Base-by-base conservation (phyloP, 2,113 vertebrate species). In the Proterorhinus semilunaris region DNA sequence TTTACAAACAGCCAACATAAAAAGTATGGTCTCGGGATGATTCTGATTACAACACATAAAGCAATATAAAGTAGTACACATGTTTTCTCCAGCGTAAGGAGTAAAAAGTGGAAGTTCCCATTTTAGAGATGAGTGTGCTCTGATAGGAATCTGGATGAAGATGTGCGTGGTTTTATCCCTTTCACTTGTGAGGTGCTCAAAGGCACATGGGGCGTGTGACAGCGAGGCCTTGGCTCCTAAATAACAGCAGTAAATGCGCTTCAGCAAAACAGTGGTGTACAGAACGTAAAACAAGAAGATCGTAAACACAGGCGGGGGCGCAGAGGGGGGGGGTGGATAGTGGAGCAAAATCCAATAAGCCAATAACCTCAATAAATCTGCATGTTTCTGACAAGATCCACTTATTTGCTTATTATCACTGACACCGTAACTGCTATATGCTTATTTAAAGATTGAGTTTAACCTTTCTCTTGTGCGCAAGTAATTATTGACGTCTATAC, bases 191-290 rank as follows among this genome's bases (percentile, higher is more conserved):
- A 13, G 47, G 62, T 12, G 65, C 67, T 62, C 10, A 47, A 54
- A 49, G 45, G 57, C 62, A 74, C 63, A 10, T 50, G 57, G 53
- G 66, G 70, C 65, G 55, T 69, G 68, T 77, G 74, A 71, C 8
- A n/a, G 69, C 7, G 5, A 47, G 3, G 62, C 49, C 68, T 72
- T 68, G 42, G 68, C 61, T 80, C 77, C 49, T 91, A 91, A 91
- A 89, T 87, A 86, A 88, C 69, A 65, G 76, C 61, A 75, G 83
- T 89, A 90, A 90, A 91, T 68, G 69, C 74, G 77, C 71, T 80
- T 71, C 78, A 66, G 75, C n/a, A 81, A 72, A 79, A 74, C 74
- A 16, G 5, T 3, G 49, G 11, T 51, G 10, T 13, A 7, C n/a
- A 50, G 43, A 5, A 58, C 66, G 57, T 83, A 69, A 86, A 86